Evolutionary conservation across 2,113 vertebrate species (phyloP), one percentile per base, ranked within the genome.

Genomic region (Callipepla californica): DNA sequence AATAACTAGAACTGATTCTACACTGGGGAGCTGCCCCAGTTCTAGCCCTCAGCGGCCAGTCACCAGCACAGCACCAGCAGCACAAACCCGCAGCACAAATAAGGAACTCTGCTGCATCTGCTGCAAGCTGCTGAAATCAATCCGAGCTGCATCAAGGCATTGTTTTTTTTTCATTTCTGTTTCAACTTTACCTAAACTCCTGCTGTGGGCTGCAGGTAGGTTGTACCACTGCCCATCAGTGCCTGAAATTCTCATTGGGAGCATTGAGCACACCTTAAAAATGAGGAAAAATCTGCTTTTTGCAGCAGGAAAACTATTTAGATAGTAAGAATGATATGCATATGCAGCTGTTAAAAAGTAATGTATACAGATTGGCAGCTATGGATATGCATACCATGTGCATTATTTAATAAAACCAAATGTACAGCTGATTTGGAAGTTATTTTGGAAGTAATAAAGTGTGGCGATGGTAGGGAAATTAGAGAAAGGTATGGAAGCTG

Each of bases 11-110:
- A 90, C 57, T 78, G 87, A 90, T 87, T 83, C 87, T 84, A 72
- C 83, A 44, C 91, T 84, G 66, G 94, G 87, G 94, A 95, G 92
- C 89, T 96, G 94, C 87, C 91, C 93, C 87, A 96, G 85, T 95
- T 95, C 22, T 66, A 86, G 85, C 79, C 83, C 89, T 61, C 76
- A 47, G 87, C 75, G 91, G 85, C 82, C 94, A 88, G 65, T 63
- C 93, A 75, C 87, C 72, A 80, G 85, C 75, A 21, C 68, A 65
- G 18, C 76, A 59, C 32, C 66, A 80, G 32, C 92, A 79, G 81
- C 76, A 76, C 57, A 55, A 44, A 74, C 1, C 73, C 73, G 57
- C 5, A 9, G 8, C 80, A 59, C 72, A 58, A 51, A 65, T 6
- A 80, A 30, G 69, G 42, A 90, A 40, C 74, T 74, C 38, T 44